phyloP scores from a whole-genome alignment of 2,888 invertebrate genomes.

The Platycheirus albimanus region DNA sequence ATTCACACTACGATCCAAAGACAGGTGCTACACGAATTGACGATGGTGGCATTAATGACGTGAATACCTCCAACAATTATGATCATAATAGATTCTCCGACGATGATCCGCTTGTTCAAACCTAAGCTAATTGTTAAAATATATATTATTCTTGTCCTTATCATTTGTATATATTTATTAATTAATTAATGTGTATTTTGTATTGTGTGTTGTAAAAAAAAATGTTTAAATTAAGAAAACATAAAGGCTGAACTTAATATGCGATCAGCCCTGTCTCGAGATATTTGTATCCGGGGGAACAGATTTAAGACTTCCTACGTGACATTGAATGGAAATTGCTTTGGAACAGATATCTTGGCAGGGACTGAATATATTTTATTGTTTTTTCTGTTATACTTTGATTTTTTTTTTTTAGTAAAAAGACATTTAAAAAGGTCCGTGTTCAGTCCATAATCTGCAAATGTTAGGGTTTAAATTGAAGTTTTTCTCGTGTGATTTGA shows the following conservation, averaged over 20 bases:
- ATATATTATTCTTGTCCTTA: slow-evolving; percentile 5
- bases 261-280: background rate
- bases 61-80: slow-evolving; percentile 93
- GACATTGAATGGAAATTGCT: no score
- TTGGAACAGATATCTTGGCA: no score
- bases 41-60: slow-evolving; percentile 87
- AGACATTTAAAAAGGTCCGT: no score
- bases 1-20: slow-evolving; percentile 92
- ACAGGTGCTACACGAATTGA: slow-evolving; percentile 94
- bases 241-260: slow-evolving; percentile 67
- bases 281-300: background rate
- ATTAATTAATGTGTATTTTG: slow-evolving; percentile 55
- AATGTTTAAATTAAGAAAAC: slow-evolving; percentile 61
- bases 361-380: no score
- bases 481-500: no score
- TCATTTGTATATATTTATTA: slow-evolving; percentile 36
- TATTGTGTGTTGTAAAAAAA: slow-evolving; percentile 67
- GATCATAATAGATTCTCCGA: slow-evolving; percentile 95
- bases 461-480: no score
- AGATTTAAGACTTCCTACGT: no score
- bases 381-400: no score
- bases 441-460: no score
- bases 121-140: slow-evolving; percentile 40
- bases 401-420: no score
- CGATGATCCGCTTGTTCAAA: slow-evolving; percentile 92